Percentiles rank a stretch among this genome's conserved stretches.
phyloP scores from a whole-genome alignment of 2,888 invertebrate species.

The Kuschelorhynchus macadamiae region DNA sequence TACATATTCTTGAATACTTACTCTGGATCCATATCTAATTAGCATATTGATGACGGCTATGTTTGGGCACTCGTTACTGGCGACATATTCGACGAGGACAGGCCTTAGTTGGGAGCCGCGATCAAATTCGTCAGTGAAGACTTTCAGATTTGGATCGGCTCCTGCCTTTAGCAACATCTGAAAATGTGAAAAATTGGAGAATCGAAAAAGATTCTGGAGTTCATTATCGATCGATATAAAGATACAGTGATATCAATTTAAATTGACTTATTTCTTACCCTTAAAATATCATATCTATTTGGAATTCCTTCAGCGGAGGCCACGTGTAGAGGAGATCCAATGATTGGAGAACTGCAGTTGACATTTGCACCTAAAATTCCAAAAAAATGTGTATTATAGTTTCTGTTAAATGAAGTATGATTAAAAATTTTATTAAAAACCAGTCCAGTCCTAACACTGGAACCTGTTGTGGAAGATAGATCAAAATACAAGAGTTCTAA shows the following conservation, averaged over 20 bases:
- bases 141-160: slow-evolving; percentile 83
- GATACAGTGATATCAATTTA: too few species aligned
- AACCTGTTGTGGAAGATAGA: too few species aligned
- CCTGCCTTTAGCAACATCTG: slow-evolving; percentile 79
- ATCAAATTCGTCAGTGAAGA: slow-evolving; percentile 81
- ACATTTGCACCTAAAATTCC: slow-evolving; percentile 78
- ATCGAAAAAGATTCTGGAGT: too few species aligned
- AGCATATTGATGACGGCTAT: slow-evolving; percentile 78
- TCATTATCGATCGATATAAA: too few species aligned
- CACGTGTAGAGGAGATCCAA: slow-evolving; percentile 86
- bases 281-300: slow-evolving; percentile 72
- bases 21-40: slow-evolving; percentile 83
- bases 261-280: too few species aligned
- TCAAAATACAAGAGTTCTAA: too few species aligned
- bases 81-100: slow-evolving; percentile 86
- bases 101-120: slow-evolving; percentile 78
- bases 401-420: background rate
- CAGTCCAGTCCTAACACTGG: too few species aligned
- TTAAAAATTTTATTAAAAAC: too few species aligned
- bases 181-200: too few species aligned
- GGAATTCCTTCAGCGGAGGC: slow-evolving; percentile 85
- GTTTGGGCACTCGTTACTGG: slow-evolving; percentile 80
- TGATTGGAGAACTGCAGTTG: slow-evolving; percentile 84
- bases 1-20: too few species aligned
- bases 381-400: background rate